Percentiles rank a stretch among this genome's conserved stretches.
Conservation (phyloP, 2,113 vertebrate genomes). For the Larimichthys crocea region DNA sequence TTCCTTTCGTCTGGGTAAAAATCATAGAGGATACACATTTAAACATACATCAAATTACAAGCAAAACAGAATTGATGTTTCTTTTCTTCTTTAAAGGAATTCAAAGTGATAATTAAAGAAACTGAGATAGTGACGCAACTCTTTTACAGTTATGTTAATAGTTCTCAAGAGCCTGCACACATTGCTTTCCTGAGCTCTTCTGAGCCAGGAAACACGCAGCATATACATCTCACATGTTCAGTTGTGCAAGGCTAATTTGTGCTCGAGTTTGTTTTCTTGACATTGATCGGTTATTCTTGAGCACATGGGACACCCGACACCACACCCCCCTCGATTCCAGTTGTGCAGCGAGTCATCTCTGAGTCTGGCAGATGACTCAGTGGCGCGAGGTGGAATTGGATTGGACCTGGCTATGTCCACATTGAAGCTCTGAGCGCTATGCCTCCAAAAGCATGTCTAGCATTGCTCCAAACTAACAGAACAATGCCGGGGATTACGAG, state of each 20-base stretch:
- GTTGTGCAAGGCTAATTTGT: conserved; percentile 61
- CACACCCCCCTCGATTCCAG: conserved; percentile 68
- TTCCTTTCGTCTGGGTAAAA: neutral
- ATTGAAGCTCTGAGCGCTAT: conserved; percentile 25
- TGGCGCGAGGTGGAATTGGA: conserved; percentile 69
- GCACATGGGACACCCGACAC: conserved; percentile 77
- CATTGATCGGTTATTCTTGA: conserved; percentile 81
- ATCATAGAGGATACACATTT: neutral
- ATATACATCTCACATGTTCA: conserved; percentile 59
- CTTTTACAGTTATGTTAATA: conserved; percentile 37
- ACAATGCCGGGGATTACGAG: conserved; percentile 76
- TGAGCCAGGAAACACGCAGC: conserved; percentile 45
- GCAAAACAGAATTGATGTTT: neutral
- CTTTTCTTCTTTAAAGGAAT: neutral
- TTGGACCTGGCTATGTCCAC: conserved; percentile 60
- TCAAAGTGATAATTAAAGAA: neutral
- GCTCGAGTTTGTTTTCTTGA: conserved; percentile 77
- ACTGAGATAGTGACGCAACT: conserved; percentile 15
- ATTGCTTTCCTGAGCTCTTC: conserved; percentile 32
- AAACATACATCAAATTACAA: neutral
- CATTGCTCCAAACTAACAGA: conserved; percentile 71
- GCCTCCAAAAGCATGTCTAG: conserved; percentile 51
- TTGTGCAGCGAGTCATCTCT: conserved; percentile 80
- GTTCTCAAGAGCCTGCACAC: conserved; percentile 46
- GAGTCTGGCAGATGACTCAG: conserved; percentile 66